Conservation (phyloP, 2,888 invertebrate genomes). For the Cecidostiba fungosa region DNA sequence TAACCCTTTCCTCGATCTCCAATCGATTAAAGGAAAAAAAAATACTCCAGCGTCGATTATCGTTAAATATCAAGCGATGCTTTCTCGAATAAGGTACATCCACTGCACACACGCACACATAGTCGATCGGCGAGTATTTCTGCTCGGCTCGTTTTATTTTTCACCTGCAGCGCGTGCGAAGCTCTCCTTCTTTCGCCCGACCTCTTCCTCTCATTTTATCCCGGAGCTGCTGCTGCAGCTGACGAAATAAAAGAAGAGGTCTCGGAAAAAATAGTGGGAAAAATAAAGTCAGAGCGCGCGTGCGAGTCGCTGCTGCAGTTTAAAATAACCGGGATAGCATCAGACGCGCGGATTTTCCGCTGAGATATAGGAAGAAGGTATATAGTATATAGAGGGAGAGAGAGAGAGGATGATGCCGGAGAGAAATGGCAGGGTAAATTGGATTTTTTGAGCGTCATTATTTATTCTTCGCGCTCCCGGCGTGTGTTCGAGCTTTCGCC, state of each 20-base stretch:
- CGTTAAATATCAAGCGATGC: conserved; percentile 22
- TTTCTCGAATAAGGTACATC: neutral
- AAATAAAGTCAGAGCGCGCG: neutral
- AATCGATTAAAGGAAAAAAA: conserved; percentile 32
- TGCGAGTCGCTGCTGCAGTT: conserved; percentile 33
- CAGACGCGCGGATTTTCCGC: conserved; percentile 25
- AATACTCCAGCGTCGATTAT: neutral
- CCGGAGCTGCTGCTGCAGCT: neutral
- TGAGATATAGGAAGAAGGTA: neutral
- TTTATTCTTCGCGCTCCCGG: neutral
- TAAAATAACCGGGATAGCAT: conserved; percentile 46
- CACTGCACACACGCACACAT: neutral
- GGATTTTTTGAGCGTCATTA: neutral
- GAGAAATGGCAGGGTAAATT: neutral
- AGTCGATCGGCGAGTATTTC: conserved; percentile 39
- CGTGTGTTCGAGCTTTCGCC: no score
- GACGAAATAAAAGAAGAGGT: conserved; percentile 8
- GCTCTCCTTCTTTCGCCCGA: neutral
- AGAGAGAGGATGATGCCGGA: neutral
- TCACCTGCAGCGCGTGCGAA: neutral
- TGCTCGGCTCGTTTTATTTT: conserved; percentile 5
- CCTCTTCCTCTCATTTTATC: conserved; percentile 41
- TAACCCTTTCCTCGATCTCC: neutral
- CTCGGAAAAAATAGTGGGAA: neutral
- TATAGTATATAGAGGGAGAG: neutral